A percentile compares a stretch with the other conserved stretches of the same genome.
Evolutionary conservation across 2,888 invertebrate genomes (phyloP).

Genomic region (Anthoptus insignis): DNA sequence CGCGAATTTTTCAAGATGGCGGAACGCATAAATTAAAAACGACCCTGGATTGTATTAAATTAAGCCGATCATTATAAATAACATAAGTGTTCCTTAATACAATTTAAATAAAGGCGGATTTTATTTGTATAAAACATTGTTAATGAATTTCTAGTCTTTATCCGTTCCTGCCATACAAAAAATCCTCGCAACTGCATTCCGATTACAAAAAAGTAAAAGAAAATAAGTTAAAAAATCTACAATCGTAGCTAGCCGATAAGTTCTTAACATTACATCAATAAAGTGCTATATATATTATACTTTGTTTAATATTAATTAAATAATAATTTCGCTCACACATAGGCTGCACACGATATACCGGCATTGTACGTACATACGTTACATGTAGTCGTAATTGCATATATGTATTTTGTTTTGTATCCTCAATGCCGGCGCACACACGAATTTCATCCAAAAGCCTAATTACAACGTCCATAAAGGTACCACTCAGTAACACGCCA

Average conservation of each 20-base stretch:
- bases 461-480: slow-evolving; percentile 4
- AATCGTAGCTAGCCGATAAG: slow-evolving; percentile 60
- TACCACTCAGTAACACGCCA: not conserved
- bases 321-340: slow-evolving; percentile 38
- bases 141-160: slow-evolving; percentile 43
- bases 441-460: slow-evolving; percentile 10
- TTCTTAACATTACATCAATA: slow-evolving; percentile 58
- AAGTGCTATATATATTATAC: slow-evolving; percentile 61
- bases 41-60: slow-evolving; percentile 4
- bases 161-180: slow-evolving; percentile 21
- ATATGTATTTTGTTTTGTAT: not conserved
- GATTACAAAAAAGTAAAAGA: slow-evolving; percentile 42
- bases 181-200: slow-evolving; percentile 14
- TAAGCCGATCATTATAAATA: slow-evolving; percentile 9
- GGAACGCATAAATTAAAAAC: not conserved
- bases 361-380: not conserved
- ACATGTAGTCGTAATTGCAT: not conserved
- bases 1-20: slow-evolving; percentile 38
- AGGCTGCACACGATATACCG: slow-evolving; percentile 15
- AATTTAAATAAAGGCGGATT: slow-evolving; percentile 31
- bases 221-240: slow-evolving; percentile 60
- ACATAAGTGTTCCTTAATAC: slow-evolving; percentile 17
- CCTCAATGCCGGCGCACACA: not conserved
- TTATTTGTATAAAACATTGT: slow-evolving; percentile 46
- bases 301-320: slow-evolving; percentile 50